Conservation (phyloP, 53 echinoderm and acorn worm species). For the Henricia sp. region DNA sequence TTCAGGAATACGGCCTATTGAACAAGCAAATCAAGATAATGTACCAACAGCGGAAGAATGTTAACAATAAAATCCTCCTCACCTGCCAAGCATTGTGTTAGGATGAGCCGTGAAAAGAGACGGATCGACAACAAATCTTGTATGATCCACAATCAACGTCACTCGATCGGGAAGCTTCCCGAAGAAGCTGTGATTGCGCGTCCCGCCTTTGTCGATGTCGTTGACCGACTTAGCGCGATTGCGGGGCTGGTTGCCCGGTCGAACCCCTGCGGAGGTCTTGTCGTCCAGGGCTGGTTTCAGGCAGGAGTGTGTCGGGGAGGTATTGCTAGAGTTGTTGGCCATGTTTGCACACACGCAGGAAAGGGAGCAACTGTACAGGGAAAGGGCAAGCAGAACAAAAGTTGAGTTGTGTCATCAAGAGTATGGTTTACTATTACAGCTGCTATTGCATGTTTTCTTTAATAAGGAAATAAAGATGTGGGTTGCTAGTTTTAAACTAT, state of each 20-base stretch:
- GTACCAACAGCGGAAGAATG: too few species aligned
- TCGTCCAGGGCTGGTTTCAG: slow-evolving; percentile 57
- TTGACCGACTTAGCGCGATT: slow-evolving; percentile 34
- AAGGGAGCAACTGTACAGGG: slow-evolving; percentile 41
- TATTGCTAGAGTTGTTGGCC: slow-evolving; percentile 67
- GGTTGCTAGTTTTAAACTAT: too few species aligned
- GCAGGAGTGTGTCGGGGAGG: slow-evolving; percentile 91
- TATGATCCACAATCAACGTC: slow-evolving; percentile 91
- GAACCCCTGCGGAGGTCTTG: neutral
- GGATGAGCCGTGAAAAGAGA: slow-evolving; percentile 92
- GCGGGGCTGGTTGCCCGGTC: slow-evolving; percentile 32
- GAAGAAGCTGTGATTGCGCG: slow-evolving; percentile 59
- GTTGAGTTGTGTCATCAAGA: too few species aligned
- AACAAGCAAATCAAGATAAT: too few species aligned
- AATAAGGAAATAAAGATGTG: too few species aligned
- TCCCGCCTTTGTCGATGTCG: slow-evolving; percentile 51
- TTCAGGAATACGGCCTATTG: too few species aligned
- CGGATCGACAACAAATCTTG: slow-evolving; percentile 92
- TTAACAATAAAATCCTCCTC: slow-evolving; percentile 10
- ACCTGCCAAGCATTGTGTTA: slow-evolving; percentile 99
- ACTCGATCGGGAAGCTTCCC: slow-evolving; percentile 89
- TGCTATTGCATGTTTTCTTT: too few species aligned
- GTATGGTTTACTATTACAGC: too few species aligned
- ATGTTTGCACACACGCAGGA: slow-evolving; percentile 67
- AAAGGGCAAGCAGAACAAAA: too few species aligned